These are phyloP conservation scores for Parnassius smintheus DNA, from an alignment of 2,888 invertebrate genomes.

Conservation along the genomic window DNA sequence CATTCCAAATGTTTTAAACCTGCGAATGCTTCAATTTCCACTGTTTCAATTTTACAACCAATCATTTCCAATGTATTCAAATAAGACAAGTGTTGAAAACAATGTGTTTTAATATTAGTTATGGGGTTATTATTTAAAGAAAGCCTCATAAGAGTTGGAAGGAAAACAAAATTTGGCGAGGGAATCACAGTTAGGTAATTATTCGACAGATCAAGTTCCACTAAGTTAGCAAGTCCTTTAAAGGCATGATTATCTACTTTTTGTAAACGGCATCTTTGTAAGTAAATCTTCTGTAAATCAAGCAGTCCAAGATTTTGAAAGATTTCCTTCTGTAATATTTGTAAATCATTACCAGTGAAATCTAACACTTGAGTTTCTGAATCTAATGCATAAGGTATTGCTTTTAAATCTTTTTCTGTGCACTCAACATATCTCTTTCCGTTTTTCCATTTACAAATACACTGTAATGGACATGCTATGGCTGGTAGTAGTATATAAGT, in stretches of 20 bases:
- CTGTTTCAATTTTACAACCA: conserved; percentile 87
- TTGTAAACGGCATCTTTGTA: conserved; percentile 89
- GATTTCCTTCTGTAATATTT: conserved; percentile 88
- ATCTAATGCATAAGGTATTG: conserved; percentile 90
- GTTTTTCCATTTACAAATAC: conserved; percentile 95
- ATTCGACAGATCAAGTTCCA: conserved; percentile 92
- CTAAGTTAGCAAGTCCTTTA: conserved; percentile 91
- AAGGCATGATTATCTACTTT: conserved; percentile 91
- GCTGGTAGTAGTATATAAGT: conserved; percentile 69
- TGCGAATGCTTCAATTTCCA: conserved; percentile 90
- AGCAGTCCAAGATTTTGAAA: conserved; percentile 89
- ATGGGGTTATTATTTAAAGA: conserved; percentile 92
- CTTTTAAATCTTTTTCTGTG: conserved; percentile 87
- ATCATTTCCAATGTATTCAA: conserved; percentile 91
- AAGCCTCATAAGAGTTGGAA: conserved; percentile 90
- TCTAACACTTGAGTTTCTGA: conserved; percentile 93
- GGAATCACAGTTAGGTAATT: conserved; percentile 90
- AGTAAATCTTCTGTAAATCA: conserved; percentile 92
- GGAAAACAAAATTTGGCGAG: conserved; percentile 88
- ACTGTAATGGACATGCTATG: conserved; percentile 87
- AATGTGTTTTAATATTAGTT: conserved; percentile 84
- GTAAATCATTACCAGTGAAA: conserved; percentile 90
- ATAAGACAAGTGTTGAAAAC: conserved; percentile 87
- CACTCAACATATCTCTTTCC: conserved; percentile 96
- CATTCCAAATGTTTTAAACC: conserved; percentile 91